A percentile compares a stretch with the other conserved stretches of the same genome.
phyloP scores from a whole-genome alignment of 2,888 invertebrate genomes.

The Adelognathus sp. region DNA sequence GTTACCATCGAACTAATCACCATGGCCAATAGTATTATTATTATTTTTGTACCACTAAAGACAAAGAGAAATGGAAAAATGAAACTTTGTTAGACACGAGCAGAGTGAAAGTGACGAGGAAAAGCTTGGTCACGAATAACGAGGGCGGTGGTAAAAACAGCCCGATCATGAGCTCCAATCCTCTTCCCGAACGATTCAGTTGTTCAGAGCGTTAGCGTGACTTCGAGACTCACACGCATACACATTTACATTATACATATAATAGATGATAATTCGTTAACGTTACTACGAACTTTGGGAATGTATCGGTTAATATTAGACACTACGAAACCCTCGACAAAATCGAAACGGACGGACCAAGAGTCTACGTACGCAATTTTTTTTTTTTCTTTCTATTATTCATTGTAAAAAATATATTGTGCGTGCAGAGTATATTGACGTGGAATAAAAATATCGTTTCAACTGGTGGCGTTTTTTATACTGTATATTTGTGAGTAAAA shows the following conservation, averaged over 20 bases:
- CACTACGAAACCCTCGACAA: slow-evolving; percentile 19
- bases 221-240: background rate
- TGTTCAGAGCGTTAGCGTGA: slow-evolving; percentile 2
- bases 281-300: slow-evolving; percentile 32
- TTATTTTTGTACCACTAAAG: background rate
- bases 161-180: slow-evolving; percentile 28
- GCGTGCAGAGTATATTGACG: slow-evolving; percentile 43
- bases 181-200: slow-evolving; percentile 43
- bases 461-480: background rate
- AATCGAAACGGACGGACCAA: slow-evolving; percentile 56
- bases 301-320: slow-evolving; percentile 30
- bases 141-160: slow-evolving; percentile 46
- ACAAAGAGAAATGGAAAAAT: no score
- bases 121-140: slow-evolving; percentile 16
- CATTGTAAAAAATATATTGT: slow-evolving; percentile 13
- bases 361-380: slow-evolving; percentile 32
- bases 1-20: slow-evolving; percentile 16
- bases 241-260: slow-evolving; percentile 10
- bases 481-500: slow-evolving; percentile 13
- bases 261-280: no score
- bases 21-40: background rate
- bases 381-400: background rate
- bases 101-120: slow-evolving; percentile 35
- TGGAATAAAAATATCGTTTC: background rate
- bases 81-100: slow-evolving; percentile 50